Conservation (phyloP, 2,113 vertebrate species). For the Channa maculata region DNA sequence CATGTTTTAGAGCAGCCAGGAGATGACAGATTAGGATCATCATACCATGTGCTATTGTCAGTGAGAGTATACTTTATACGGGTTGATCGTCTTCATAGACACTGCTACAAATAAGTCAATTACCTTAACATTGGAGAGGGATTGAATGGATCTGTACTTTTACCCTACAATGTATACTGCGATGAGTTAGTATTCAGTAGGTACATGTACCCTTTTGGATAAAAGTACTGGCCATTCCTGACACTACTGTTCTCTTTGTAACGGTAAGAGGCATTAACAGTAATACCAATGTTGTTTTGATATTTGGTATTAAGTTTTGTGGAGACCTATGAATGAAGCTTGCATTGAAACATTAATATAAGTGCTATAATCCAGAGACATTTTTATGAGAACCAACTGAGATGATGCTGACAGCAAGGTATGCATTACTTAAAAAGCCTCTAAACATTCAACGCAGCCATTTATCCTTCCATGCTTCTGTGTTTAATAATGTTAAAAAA, state of each 20-base stretch:
- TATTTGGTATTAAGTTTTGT: no score
- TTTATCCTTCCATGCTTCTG: no score
- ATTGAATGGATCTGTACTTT: neutral
- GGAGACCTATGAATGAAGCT: neutral
- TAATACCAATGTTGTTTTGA: neutral
- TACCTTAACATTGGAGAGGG: neutral
- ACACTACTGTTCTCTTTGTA: neutral
- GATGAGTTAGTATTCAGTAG: neutral
- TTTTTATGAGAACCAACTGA: neutral
- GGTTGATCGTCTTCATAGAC: neutral
- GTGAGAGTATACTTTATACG: neutral
- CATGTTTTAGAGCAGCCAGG: neutral
- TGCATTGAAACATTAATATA: neutral
- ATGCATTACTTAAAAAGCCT: neutral
- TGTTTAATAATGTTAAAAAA: neutral
- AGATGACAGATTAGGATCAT: neutral
- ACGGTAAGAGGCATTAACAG: conserved; percentile 18
- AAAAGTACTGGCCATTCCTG: neutral
- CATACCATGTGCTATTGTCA: neutral
- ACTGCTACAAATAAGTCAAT: neutral
- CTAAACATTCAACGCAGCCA: neutral
- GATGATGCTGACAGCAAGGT: neutral
- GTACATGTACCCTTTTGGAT: neutral
- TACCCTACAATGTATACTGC: neutral
- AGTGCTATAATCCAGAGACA: neutral